A percentile compares a stretch with the other conserved stretches of the same genome.
Evolutionary conservation across 2,797 vertebrate species (phyloP).

Genomic region (Scleropages formosus): DNA sequence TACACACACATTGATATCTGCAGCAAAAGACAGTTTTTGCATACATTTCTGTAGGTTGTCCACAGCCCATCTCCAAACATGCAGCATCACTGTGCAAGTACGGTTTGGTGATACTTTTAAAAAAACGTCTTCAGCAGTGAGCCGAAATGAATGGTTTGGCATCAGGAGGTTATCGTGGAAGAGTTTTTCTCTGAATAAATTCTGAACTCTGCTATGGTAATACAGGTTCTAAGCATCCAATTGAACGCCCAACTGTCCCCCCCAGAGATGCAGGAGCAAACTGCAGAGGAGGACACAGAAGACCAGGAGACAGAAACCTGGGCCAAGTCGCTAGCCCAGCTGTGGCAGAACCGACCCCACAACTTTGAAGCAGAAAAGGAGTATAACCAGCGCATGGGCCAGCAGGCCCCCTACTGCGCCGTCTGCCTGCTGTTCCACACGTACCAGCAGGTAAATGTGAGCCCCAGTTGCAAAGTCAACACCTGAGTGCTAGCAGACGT

Average conservation of each 20-base stretch:
- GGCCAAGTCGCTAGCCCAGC: constrained; percentile 82
- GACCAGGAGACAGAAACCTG: constrained; percentile 80
- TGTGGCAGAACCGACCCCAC: constrained; percentile 88
- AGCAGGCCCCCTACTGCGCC: constrained; percentile 83
- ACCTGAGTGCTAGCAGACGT: neutral
- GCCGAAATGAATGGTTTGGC: too few relatives aligned
- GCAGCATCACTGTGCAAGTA: too few relatives aligned
- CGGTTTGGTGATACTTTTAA: too few relatives aligned
- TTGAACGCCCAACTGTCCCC: neutral
- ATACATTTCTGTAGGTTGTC: too few relatives aligned
- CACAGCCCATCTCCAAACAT: too few relatives aligned
- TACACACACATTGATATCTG: too few relatives aligned
- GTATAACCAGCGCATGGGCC: constrained; percentile 83
- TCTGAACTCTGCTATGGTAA: neutral
- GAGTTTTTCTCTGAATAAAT: too few relatives aligned
- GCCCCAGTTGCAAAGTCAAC: neutral
- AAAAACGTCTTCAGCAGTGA: too few relatives aligned
- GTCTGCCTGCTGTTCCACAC: constrained; percentile 91
- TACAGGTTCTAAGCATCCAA: too few relatives aligned
- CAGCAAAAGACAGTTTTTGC: too few relatives aligned
- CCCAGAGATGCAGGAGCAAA: constrained; percentile 76
- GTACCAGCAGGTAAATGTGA: constrained; percentile 75
- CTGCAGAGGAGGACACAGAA: constrained; percentile 70
- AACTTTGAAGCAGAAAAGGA: constrained; percentile 83
- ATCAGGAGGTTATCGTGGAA: too few relatives aligned